Conservation (phyloP, 2,113 vertebrate species). For the Microcebus tavaratra region DNA sequence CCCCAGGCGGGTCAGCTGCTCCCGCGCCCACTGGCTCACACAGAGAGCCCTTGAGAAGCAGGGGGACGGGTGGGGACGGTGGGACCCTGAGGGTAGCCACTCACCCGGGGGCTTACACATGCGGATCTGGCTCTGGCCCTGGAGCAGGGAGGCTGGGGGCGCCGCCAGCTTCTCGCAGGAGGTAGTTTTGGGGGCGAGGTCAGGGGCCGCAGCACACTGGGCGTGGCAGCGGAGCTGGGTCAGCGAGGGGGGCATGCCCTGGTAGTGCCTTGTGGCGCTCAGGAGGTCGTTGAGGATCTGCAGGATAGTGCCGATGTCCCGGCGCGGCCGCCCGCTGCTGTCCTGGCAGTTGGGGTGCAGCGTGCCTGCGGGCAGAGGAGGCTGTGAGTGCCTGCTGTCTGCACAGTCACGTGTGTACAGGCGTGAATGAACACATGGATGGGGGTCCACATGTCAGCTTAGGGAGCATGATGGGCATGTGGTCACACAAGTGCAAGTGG, state of each 20-base stretch:
- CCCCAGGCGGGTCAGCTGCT: conserved; percentile 1
- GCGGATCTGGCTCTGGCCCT: conserved; percentile 93
- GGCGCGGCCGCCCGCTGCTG: conserved; percentile 94
- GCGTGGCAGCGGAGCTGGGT: conserved; percentile 97
- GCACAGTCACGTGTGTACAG: accelerated
- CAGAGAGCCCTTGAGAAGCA: conserved; percentile 1
- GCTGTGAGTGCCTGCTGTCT: accelerated
- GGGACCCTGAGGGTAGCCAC: conserved; percentile 49
- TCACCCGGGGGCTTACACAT: conserved; percentile 95
- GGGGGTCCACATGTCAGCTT: not conserved
- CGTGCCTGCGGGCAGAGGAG: conserved; percentile 87
- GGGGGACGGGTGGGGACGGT: accelerated
- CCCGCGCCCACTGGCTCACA: not conserved
- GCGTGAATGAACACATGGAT: not conserved
- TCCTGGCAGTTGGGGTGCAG: conserved; percentile 99
- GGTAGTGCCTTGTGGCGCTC: conserved; percentile 98
- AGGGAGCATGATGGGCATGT: no score
- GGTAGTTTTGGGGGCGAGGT: conserved; percentile 93
- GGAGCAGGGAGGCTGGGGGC: conserved; percentile 87
- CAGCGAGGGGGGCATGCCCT: conserved; percentile 97
- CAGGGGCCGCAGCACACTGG: conserved; percentile 90
- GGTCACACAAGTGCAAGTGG: not conserved
- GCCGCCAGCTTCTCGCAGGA: conserved; percentile 86
- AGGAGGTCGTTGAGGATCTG: conserved; percentile 99
- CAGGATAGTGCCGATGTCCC: conserved; percentile 97